phyloP scores from a whole-genome alignment of 2,113 vertebrate genomes.

The Pseudois nayaur region DNA sequence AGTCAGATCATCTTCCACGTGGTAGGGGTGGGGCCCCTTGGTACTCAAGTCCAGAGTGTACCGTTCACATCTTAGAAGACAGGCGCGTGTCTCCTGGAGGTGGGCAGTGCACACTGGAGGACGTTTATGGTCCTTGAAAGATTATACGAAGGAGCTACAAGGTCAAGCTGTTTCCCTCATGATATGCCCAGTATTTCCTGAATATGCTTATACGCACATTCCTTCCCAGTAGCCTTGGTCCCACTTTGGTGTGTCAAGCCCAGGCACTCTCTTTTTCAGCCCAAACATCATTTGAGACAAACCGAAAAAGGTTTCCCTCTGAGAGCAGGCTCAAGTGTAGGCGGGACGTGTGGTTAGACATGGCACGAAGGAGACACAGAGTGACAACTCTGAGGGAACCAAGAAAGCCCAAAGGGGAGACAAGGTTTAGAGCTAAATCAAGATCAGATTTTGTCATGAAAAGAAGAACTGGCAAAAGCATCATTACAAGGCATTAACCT shows the following conservation, averaged over 20 bases:
- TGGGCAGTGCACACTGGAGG: not conserved
- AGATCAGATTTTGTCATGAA: slow-evolving; percentile 74
- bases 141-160: not conserved
- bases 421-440: slow-evolving; percentile 59
- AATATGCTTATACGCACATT: rapidly evolving
- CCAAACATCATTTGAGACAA: not conserved
- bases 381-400: slow-evolving; percentile 41
- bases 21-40: not conserved
- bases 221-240: not conserved
- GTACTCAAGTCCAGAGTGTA: not conserved
- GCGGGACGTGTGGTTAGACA: slow-evolving; percentile 5
- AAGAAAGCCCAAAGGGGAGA: slow-evolving; percentile 67
- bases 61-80: not conserved
- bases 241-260: not conserved
- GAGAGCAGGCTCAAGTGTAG: not conserved
- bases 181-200: not conserved
- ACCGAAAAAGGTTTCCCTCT: slow-evolving; percentile 50
- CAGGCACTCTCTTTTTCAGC: not conserved
- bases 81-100: not conserved
- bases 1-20: not conserved
- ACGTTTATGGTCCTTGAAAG: not conserved
- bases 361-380: slow-evolving; percentile 16
- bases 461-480: slow-evolving; percentile 72
- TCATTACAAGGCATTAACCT: slow-evolving; percentile 78
- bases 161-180: not conserved